Base-by-base conservation (phyloP, 2,113 vertebrate species). In the Illadopsis cleaveri region DNA sequence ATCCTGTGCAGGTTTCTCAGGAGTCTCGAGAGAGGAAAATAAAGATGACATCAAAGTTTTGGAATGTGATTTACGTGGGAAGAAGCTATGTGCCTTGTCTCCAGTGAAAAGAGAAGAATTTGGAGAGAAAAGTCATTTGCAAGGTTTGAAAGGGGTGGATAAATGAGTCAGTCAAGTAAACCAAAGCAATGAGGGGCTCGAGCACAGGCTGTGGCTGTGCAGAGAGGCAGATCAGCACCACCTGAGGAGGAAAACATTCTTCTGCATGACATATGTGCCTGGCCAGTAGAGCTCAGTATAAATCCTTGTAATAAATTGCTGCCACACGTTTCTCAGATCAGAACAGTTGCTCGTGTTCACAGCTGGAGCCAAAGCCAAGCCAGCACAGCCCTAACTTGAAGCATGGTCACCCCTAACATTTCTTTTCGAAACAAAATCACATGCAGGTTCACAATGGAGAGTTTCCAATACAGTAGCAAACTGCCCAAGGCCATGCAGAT, bases 21-120 rank as follows among this genome's bases (percentile, higher is more conserved):
- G 62, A 83, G 44, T 62, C 25, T 44, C 3, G 0, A 72, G 54
- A 70, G 37, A 62, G 47, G 69, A 72, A 86, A 95, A 92, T 51
- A 91, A 75, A 88, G 82, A 82, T 84, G 60, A 90, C n/a, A 57
- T 70, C 85, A 71, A 82, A 89, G 90, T 81, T 92, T 48, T 81
- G 77, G 86, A 90, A 95, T 75, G 69, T 20, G 40, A 96, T 80
- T 86, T 94, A 92, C 2, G 7, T 44, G 40, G 76, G 57, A 90
- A 89, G 92, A 47, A 84, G 68, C 44, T 38, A 11, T 15, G 15
- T 56, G 50, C n/a, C 35, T 47, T 77, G 44, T 60, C 60, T 84
- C 37, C 20, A 21, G 40, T 14, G 24, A 62, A 66, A 70, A 71
- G 18, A n/a, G 15, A 23, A 89, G 17, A 93, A 75, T 75, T 45